Evolutionary conservation across 2,888 invertebrate genomes (phyloP).

Genomic region (Pimpla rufipes): DNA sequence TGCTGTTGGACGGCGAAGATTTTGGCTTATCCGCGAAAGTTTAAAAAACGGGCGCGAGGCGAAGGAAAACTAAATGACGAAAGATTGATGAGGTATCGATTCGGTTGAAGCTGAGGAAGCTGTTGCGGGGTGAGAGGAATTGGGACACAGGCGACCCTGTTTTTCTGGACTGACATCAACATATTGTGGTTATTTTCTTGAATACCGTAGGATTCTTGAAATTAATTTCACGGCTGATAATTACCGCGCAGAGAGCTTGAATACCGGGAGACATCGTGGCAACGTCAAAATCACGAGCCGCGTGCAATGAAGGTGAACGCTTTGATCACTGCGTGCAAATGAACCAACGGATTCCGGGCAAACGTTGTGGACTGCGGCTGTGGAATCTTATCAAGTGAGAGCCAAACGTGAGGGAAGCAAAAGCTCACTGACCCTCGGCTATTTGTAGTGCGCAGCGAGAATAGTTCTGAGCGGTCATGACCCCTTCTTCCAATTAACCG

Average conservation of each 20-base stretch:
- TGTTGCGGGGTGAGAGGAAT: background rate
- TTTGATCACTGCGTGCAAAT: background rate
- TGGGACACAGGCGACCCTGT: background rate
- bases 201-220: background rate
- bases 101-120: background rate
- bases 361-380: background rate
- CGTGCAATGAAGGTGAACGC: background rate
- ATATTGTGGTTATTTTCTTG: background rate
- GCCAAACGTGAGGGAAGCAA: background rate
- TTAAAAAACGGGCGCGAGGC: background rate
- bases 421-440: slow-evolving; percentile 10
- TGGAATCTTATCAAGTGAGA: background rate
- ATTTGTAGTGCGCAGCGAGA: background rate
- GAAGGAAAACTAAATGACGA: slow-evolving; percentile 21
- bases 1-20: slow-evolving; percentile 26
- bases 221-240: background rate
- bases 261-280: background rate
- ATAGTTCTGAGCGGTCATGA: background rate
- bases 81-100: slow-evolving; percentile 41
- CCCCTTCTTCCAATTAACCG: slow-evolving; percentile 15
- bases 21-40: slow-evolving; percentile 44
- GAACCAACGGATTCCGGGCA: background rate
- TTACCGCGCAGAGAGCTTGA: background rate
- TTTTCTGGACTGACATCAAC: background rate
- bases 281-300: background rate